These are phyloP conservation scores for Sparus aurata DNA, from an alignment of 2,797 vertebrate species.

Conservation along the genomic window DNA sequence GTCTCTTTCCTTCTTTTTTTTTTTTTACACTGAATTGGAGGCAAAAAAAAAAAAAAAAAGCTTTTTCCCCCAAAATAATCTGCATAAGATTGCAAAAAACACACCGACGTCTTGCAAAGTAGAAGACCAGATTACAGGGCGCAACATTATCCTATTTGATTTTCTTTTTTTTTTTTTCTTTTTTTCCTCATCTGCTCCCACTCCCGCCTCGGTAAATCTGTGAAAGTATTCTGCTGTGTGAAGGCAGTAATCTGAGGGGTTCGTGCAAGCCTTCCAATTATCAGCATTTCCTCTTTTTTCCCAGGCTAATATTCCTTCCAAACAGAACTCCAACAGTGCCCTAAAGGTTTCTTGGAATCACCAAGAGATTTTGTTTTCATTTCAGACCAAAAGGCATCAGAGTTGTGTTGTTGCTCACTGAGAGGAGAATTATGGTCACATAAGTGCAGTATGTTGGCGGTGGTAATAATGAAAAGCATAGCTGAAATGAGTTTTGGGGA, in stretches of 20 bases:
- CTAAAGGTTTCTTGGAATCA: slow-evolving; percentile 72
- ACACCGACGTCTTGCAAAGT: slow-evolving; percentile 44
- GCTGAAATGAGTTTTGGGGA: slow-evolving; percentile 77
- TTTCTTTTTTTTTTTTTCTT: slow-evolving; percentile 1
- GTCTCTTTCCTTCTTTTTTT: slow-evolving; percentile 24
- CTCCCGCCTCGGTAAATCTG: slow-evolving; percentile 44
- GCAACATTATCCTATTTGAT: slow-evolving; percentile 46
- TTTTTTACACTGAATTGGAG: slow-evolving; percentile 68
- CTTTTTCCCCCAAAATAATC: slow-evolving; percentile 67
- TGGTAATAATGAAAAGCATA: slow-evolving; percentile 76
- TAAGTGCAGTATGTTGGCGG: slow-evolving; percentile 62
- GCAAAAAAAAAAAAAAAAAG: slow-evolving; percentile 46
- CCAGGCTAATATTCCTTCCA: slow-evolving; percentile 56
- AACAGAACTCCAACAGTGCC: slow-evolving; percentile 56
- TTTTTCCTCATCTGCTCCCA: slow-evolving; percentile 19
- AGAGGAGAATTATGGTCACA: slow-evolving; percentile 75
- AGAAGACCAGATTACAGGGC: slow-evolving; percentile 42
- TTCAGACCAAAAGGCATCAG: slow-evolving; percentile 64
- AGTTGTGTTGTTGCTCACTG: slow-evolving; percentile 61
- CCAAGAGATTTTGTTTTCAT: slow-evolving; percentile 74
- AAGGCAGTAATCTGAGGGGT: slow-evolving; percentile 62
- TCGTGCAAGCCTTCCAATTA: slow-evolving; percentile 68
- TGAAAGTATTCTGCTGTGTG: slow-evolving; percentile 48
- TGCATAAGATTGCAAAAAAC: slow-evolving; percentile 61
- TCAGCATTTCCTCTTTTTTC: slow-evolving; percentile 54